A percentile compares a stretch with the other conserved stretches of the same genome.
phyloP scores from a whole-genome alignment of 1,140 invertebrate species.

The Drosophila nebulosa region DNA sequence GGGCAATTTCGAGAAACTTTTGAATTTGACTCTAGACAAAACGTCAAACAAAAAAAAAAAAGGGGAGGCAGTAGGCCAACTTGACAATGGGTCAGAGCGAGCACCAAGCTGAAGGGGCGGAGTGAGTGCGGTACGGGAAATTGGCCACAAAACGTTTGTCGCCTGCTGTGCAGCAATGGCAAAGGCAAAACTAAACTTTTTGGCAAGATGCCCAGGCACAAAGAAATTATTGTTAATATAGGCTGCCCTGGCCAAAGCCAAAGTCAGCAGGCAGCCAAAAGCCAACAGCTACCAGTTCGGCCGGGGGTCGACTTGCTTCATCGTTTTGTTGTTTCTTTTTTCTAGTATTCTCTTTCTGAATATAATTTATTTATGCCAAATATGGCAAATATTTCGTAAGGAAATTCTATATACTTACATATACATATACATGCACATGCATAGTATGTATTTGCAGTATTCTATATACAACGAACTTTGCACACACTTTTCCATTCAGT shows the following conservation, averaged over 20 bases:
- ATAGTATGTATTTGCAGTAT: no score
- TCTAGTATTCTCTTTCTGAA: slow-evolving; percentile 16
- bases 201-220: slow-evolving; percentile 68
- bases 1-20: slow-evolving; percentile 35
- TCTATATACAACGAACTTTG: slow-evolving; percentile 22
- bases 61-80: slow-evolving; percentile 14
- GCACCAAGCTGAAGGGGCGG: background rate
- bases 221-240: slow-evolving; percentile 76
- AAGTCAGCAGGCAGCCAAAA: slow-evolving; percentile 18
- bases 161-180: slow-evolving; percentile 56
- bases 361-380: slow-evolving; percentile 68
- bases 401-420: slow-evolving; percentile 15
- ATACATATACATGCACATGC: background rate
- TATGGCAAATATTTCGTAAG: slow-evolving; percentile 50
- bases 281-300: background rate
- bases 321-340: background rate
- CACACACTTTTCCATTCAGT: slow-evolving; percentile 23
- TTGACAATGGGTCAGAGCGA: slow-evolving; percentile 68
- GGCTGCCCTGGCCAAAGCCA: slow-evolving; percentile 40
- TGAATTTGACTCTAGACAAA: slow-evolving; percentile 49
- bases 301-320: slow-evolving; percentile 17
- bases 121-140: slow-evolving; percentile 38
- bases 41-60: no score
- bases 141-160: slow-evolving; percentile 74
- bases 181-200: slow-evolving; percentile 43